These are phyloP conservation scores for Coregonus suidteri DNA, from an alignment of 2,797 vertebrate genomes.

Conservation along the genomic window DNA sequence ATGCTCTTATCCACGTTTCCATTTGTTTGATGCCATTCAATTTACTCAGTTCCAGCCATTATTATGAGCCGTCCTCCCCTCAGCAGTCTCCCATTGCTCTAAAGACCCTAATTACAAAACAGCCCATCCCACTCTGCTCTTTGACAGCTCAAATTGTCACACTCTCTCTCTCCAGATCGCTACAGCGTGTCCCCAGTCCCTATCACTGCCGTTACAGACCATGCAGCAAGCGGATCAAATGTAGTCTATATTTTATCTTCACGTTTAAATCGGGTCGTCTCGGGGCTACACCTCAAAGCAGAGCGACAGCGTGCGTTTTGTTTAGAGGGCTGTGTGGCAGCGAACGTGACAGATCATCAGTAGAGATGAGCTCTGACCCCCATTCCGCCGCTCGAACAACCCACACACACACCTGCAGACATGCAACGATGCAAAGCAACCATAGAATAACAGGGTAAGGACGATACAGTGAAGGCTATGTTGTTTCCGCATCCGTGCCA, in stretches of 20 bases:
- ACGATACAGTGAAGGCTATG: neutral
- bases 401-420: slow-evolving; percentile 2
- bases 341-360: neutral
- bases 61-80: too few species aligned
- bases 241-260: neutral
- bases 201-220: neutral
- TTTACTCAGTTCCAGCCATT: too few species aligned
- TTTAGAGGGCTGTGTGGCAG: neutral
- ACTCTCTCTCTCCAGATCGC: neutral
- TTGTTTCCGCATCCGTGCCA: neutral
- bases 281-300: slow-evolving; percentile 22
- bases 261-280: slow-evolving; percentile 3
- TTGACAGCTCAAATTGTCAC: neutral
- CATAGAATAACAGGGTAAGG: neutral
- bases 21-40: too few species aligned
- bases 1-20: too few species aligned
- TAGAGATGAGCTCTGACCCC: neutral
- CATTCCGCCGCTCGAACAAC: neutral
- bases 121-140: neutral
- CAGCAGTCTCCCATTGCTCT: too few species aligned
- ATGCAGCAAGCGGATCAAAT: neutral
- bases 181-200: neutral
- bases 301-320: neutral
- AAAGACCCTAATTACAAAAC: neutral
- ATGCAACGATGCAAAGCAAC: neutral